Conservation (phyloP, 2,797 vertebrate species). For the Sandelia bainsii region DNA sequence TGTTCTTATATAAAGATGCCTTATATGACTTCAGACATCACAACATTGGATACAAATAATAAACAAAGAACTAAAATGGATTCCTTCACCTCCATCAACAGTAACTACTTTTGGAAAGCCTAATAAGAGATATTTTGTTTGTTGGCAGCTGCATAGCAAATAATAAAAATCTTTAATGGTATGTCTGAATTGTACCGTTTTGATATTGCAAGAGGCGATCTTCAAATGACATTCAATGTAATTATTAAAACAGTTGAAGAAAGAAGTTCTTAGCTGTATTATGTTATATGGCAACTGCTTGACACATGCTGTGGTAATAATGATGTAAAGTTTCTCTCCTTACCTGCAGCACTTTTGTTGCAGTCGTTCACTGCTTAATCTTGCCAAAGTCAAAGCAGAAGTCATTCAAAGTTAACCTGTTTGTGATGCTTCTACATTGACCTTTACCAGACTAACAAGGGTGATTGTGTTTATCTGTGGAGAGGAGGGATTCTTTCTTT, state of each 20-base stretch:
- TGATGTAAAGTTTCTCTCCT: not conserved
- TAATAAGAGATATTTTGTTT: conserved; percentile 21
- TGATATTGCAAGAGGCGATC: not conserved
- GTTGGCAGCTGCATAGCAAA: conserved; percentile 5
- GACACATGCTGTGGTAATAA: not conserved
- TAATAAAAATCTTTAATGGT: not conserved
- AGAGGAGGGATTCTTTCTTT: conserved; percentile 34
- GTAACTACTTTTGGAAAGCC: conserved; percentile 3
- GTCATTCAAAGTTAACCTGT: conserved; percentile 56
- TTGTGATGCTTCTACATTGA: conserved; percentile 58
- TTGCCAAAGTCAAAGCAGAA: conserved; percentile 43
- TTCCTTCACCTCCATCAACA: conserved; percentile 6
- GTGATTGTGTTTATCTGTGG: conserved; percentile 47
- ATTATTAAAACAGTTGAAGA: not conserved
- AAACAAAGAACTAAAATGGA: conserved; percentile 10
- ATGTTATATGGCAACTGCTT: conserved; percentile 13
- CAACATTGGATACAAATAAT: conserved; percentile 17
- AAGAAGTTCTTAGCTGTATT: not conserved
- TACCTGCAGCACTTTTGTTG: not conserved
- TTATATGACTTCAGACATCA: conserved; percentile 32
- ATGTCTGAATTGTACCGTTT: not conserved
- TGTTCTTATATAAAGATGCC: conserved; percentile 13
- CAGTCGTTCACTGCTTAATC: conserved; percentile 8
- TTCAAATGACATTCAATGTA: not conserved
- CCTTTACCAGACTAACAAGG: conserved; percentile 30